Percentiles rank a stretch among this genome's conserved stretches.
Conservation (phyloP, 2,888 invertebrate genomes). For the Drosophila birchii region DNA sequence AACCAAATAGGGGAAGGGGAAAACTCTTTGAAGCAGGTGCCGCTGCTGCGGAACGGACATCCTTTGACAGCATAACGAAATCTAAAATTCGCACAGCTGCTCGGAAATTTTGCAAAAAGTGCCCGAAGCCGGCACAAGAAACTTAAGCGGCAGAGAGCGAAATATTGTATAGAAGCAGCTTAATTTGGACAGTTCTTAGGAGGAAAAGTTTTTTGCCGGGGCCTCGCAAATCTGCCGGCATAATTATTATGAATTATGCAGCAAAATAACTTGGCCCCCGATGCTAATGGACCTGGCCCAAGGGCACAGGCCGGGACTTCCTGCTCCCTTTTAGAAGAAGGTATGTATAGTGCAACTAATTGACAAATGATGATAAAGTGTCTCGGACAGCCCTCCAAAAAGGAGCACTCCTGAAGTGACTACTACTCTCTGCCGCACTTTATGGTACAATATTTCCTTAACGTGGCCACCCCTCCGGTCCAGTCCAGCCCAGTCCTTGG, state of each 20-base stretch:
- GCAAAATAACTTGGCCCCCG: slow-evolving; percentile 47
- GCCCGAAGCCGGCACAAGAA: slow-evolving; percentile 55
- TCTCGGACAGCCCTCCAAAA: slow-evolving; percentile 50
- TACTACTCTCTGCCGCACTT: slow-evolving; percentile 28
- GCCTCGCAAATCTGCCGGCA: slow-evolving; percentile 62
- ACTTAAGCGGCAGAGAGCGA: slow-evolving; percentile 22
- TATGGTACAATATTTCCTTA: slow-evolving; percentile 56
- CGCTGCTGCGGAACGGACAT: slow-evolving; percentile 10
- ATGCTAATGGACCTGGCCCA: slow-evolving; percentile 61
- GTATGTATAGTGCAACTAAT: slow-evolving; percentile 65
- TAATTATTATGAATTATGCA: slow-evolving; percentile 73
- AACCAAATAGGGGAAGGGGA: not conserved
- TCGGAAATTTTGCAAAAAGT: slow-evolving; percentile 59
- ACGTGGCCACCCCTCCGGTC: slow-evolving; percentile 22
- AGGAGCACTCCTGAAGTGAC: slow-evolving; percentile 16
- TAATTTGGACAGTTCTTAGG: slow-evolving; percentile 17
- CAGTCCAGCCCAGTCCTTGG: not conserved
- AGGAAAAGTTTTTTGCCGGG: slow-evolving; percentile 18
- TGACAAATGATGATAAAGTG: slow-evolving; percentile 80
- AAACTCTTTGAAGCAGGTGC: slow-evolving; percentile 22
- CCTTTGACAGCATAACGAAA: slow-evolving; percentile 38
- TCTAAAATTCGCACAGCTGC: slow-evolving; percentile 39
- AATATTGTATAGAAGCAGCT: slow-evolving; percentile 13
- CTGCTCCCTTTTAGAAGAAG: slow-evolving; percentile 26
- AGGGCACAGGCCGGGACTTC: slow-evolving; percentile 30